phyloP scores from a whole-genome alignment of 2,797 vertebrate species.

The Synanceia verrucosa region DNA sequence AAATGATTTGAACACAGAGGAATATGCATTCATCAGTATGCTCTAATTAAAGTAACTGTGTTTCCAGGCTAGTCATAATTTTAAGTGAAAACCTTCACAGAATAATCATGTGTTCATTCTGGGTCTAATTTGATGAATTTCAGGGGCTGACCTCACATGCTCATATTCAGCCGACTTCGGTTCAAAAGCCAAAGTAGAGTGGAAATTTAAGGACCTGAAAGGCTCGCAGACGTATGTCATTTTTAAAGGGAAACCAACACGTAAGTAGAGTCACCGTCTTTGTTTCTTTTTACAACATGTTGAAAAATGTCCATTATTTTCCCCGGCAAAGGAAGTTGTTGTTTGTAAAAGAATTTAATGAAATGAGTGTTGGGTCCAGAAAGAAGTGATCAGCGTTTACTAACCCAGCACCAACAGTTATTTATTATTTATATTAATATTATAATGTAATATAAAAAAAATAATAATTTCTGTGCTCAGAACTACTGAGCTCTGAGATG shows the following conservation, averaged over 20 bases:
- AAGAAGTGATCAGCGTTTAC: not conserved
- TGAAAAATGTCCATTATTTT: not conserved
- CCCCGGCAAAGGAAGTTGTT: not conserved
- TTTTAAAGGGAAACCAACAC: conserved; percentile 74
- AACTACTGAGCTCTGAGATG: not conserved
- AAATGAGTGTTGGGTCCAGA: not conserved
- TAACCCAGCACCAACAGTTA: not conserved
- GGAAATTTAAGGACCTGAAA: conserved; percentile 83
- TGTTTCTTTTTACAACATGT: not conserved
- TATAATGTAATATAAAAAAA: no score
- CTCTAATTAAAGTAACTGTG: not conserved
- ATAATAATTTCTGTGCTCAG: no score
- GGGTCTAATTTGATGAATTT: conserved; percentile 1
- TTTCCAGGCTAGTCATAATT: not conserved
- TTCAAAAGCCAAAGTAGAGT: conserved; percentile 81
- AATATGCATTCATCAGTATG: not conserved
- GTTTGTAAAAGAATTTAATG: not conserved
- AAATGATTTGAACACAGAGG: not conserved
- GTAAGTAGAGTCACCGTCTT: conserved; percentile 60
- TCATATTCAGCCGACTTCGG: conserved; percentile 64
- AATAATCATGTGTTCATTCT: not conserved
- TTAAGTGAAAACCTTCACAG: not conserved
- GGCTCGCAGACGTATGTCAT: conserved; percentile 78
- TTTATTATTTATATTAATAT: no score
- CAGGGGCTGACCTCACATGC: conserved; percentile 83